phyloP scores from a whole-genome alignment of 2,888 invertebrate species.

The Scaptomyza caliginosa region DNA sequence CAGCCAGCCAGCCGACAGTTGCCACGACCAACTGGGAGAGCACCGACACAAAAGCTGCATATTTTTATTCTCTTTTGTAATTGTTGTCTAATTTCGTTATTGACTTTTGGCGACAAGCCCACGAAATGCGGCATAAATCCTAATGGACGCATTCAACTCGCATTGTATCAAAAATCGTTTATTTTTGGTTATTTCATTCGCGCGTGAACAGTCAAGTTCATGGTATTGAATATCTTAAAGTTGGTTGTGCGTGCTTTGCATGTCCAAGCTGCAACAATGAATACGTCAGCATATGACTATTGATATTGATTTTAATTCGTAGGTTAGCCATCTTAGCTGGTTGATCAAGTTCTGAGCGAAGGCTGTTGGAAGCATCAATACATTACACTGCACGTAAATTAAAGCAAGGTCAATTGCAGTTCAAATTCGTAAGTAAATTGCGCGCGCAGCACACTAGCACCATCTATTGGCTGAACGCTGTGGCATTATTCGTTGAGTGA shows the following conservation, averaged over 20 bases:
- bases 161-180: slow-evolving; percentile 22
- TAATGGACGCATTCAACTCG: slow-evolving; percentile 12
- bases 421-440: not conserved
- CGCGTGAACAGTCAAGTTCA: slow-evolving; percentile 55
- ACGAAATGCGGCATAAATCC: slow-evolving; percentile 7
- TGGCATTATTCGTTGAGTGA: not conserved
- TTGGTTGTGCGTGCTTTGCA: slow-evolving; percentile 31
- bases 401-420: slow-evolving; percentile 25
- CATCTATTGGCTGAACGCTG: slow-evolving; percentile 18
- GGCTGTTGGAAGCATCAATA: slow-evolving; percentile 4
- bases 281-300: not conserved
- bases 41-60: slow-evolving; percentile 22
- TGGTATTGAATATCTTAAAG: slow-evolving; percentile 45
- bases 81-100: slow-evolving; percentile 48
- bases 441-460: not conserved
- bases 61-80: slow-evolving; percentile 18
- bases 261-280: slow-evolving; percentile 19
- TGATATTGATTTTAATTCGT: not conserved
- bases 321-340: not conserved
- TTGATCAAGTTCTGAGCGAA: slow-evolving; percentile 20
- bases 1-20: slow-evolving; percentile 15
- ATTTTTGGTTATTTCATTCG: slow-evolving; percentile 26
- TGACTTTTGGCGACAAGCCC: slow-evolving; percentile 29
- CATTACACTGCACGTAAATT: slow-evolving; percentile 13
- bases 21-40: slow-evolving; percentile 18